phyloP scores from a whole-genome alignment of 2,888 invertebrate species.

The Lysandra bellargus region DNA sequence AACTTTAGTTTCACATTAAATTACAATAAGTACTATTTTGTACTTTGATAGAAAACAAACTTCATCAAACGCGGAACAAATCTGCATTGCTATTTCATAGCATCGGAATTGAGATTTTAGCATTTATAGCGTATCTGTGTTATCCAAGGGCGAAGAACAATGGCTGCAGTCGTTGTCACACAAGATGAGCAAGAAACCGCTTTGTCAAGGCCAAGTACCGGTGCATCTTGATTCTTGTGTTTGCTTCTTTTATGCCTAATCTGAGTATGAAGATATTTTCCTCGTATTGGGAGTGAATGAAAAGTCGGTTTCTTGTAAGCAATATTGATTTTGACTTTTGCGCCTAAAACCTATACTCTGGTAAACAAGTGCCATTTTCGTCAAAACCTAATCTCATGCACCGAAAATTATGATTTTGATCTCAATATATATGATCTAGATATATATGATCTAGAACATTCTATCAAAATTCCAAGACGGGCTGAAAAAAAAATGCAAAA shows the following conservation, averaged over 20 bases:
- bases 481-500: too few relatives aligned
- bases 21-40: too few relatives aligned
- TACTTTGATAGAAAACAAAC: too few relatives aligned
- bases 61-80: background rate
- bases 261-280: background rate
- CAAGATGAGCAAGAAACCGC: conserved; percentile 26
- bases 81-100: background rate
- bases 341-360: too few relatives aligned
- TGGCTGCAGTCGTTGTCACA: conserved; percentile 39
- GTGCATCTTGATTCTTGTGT: conserved; percentile 7
- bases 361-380: too few relatives aligned
- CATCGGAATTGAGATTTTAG: background rate
- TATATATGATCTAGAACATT: too few relatives aligned
- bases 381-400: too few relatives aligned
- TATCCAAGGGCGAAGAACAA: conserved; percentile 50
- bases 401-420: too few relatives aligned
- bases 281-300: background rate
- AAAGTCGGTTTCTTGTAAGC: background rate
- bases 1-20: too few relatives aligned
- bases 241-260: background rate
- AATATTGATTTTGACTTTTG: too few relatives aligned
- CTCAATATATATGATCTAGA: too few relatives aligned
- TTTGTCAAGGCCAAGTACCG: conserved; percentile 20
- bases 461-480: too few relatives aligned
- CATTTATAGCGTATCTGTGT: conserved; percentile 40